These are phyloP conservation scores for Brachionichthys hirsutus DNA, from an alignment of 2,113 vertebrate genomes.

Conservation along the genomic window DNA sequence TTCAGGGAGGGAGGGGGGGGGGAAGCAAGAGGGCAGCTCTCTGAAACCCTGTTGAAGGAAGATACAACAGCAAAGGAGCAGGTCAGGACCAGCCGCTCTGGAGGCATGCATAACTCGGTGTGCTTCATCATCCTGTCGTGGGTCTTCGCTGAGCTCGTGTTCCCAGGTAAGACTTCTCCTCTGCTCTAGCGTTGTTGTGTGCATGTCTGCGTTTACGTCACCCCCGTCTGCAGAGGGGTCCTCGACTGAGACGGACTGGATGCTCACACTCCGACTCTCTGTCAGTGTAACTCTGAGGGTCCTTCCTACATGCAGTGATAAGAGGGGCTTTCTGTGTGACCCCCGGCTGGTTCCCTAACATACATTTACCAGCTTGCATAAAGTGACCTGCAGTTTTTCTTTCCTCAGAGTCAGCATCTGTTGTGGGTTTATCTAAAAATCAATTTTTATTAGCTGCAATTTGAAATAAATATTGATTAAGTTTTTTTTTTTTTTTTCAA, in stretches of 20 bases:
- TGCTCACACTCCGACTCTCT: background rate
- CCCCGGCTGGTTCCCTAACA: background rate
- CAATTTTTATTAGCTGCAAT: conserved; percentile 10
- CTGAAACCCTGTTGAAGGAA: conserved; percentile 45
- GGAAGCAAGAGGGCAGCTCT: conserved; percentile 26
- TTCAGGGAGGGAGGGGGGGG: conserved; percentile 5
- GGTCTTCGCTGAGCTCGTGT: conserved; percentile 75
- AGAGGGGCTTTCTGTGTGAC: conserved; percentile 1
- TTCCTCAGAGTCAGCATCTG: background rate
- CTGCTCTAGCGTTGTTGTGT: background rate
- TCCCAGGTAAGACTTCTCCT: conserved; percentile 75
- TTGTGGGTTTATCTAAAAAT: conserved; percentile 16
- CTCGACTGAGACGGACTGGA: conserved; percentile 17
- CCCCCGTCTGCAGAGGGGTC: conserved; percentile 11
- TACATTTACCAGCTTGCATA: too few relatives aligned
- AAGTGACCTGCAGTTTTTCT: too few relatives aligned
- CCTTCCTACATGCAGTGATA: background rate
- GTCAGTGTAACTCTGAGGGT: conserved; percentile 1
- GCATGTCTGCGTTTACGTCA: conserved; percentile 30
- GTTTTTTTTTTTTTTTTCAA: conserved; percentile 1
- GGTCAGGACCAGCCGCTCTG: conserved; percentile 52
- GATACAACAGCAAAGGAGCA: conserved; percentile 46
- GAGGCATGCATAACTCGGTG: conserved; percentile 77
- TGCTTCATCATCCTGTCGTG: conserved; percentile 75
- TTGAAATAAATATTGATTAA: conserved; percentile 16